A percentile compares a stretch with the other conserved stretches of the same genome.
Conservation (phyloP, 2,797 vertebrate genomes). For the Semaprochilodus insignis region DNA sequence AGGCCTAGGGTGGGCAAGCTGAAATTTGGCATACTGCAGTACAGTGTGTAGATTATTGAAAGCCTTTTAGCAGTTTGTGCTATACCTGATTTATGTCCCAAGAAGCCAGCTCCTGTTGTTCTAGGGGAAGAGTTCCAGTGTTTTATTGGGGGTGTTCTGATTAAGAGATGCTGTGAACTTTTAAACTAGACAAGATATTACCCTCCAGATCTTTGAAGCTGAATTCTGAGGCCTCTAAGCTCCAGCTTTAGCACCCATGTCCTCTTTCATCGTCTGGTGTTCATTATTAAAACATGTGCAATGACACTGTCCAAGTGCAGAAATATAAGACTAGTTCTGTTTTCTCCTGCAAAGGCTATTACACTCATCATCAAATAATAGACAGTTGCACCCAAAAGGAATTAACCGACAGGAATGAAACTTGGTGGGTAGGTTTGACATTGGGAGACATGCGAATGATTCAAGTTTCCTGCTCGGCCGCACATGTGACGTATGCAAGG, state of each 20-base stretch:
- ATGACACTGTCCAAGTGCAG: background rate
- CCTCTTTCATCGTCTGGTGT: background rate
- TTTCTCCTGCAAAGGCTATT: background rate
- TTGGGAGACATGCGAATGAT: too few species aligned
- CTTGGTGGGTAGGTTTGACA: too few species aligned
- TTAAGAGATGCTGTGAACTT: background rate
- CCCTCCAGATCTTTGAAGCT: background rate
- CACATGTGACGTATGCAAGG: too few species aligned
- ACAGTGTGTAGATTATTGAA: background rate
- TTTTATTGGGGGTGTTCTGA: background rate
- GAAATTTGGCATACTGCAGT: background rate
- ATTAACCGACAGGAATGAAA: too few species aligned
- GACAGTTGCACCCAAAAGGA: too few species aligned
- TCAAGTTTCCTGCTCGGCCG: too few species aligned
- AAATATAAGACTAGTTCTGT: background rate
- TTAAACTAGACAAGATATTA: background rate
- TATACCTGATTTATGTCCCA: background rate
- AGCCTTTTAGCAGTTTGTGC: background rate
- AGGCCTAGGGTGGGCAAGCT: background rate
- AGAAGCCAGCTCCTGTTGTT: background rate
- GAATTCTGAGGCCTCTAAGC: background rate
- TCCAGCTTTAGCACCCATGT: background rate
- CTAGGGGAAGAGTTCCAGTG: background rate
- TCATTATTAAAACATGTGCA: slow-evolving; percentile 35
- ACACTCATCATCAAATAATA: too few species aligned